A percentile compares a stretch with the other conserved stretches of the same genome.
Conservation (phyloP, 1,140 invertebrate genomes). For the Eueides isabella region DNA sequence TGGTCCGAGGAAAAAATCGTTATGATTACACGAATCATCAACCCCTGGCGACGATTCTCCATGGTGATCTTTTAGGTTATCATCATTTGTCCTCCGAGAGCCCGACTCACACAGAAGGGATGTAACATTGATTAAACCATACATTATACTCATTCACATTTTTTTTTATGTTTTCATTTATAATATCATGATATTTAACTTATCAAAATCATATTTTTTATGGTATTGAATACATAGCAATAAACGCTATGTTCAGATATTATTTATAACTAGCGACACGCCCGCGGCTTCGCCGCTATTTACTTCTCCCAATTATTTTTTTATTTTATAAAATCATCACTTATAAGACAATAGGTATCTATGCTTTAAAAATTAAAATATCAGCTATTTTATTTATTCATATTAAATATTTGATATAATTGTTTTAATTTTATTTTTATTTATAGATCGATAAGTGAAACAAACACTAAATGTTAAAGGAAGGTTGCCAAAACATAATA, state of each 20-base stretch:
- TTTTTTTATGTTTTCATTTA: neutral
- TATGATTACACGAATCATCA: constrained; percentile 74
- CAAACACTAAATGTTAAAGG: too few species aligned
- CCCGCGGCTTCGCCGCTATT: too few species aligned
- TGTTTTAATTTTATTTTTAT: too few species aligned
- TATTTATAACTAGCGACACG: neutral
- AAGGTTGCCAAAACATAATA: too few species aligned
- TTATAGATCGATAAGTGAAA: too few species aligned
- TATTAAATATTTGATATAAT: too few species aligned
- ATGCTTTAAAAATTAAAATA: too few species aligned
- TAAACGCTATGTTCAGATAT: neutral
- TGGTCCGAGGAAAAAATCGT: constrained; percentile 72
- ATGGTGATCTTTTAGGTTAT: constrained; percentile 62
- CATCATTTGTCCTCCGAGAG: constrained; percentile 63
- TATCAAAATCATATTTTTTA: neutral
- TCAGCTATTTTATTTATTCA: too few species aligned
- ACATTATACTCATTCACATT: neutral
- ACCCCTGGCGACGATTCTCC: constrained; percentile 66
- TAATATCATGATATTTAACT: neutral
- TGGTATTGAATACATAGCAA: neutral
- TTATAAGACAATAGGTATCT: too few species aligned
- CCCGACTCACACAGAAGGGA: constrained; percentile 17
- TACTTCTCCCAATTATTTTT: too few species aligned
- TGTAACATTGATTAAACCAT: constrained; percentile 7
- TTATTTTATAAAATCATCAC: too few species aligned